Conservation (phyloP, 1,140 invertebrate species). For the Conus ventricosus region DNA sequence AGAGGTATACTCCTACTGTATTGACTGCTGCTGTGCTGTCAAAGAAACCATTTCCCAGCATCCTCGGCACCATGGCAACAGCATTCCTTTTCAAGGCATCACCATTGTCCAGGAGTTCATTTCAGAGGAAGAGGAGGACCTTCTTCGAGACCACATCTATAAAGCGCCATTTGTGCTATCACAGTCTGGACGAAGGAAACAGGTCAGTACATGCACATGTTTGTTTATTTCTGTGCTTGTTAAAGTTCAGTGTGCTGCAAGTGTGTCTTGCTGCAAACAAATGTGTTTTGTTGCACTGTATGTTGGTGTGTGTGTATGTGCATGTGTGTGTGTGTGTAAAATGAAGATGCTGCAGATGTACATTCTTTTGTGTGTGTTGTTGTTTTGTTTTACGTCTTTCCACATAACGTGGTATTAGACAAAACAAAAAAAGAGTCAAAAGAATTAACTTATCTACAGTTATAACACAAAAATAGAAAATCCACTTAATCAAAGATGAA, state of each 20-base stretch:
- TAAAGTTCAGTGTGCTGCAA: neutral
- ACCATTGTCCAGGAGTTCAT: slow-evolving; percentile 83
- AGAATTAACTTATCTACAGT: too few relatives aligned
- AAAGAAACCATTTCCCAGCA: neutral
- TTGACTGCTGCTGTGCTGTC: neutral
- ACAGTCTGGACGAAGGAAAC: slow-evolving; percentile 96
- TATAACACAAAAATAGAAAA: too few relatives aligned
- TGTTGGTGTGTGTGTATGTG: neutral
- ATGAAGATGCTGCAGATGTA: too few relatives aligned
- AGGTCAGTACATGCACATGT: slow-evolving; percentile 76
- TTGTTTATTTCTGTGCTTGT: too few relatives aligned
- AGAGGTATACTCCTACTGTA: neutral
- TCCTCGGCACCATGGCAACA: slow-evolving; percentile 38
- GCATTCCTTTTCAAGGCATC: slow-evolving; percentile 68
- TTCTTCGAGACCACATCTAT: slow-evolving; percentile 85
- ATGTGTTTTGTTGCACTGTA: neutral
- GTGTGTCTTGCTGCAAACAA: neutral
- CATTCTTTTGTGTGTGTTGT: too few relatives aligned
- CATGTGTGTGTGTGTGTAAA: too few relatives aligned
- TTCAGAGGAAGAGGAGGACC: slow-evolving; percentile 81
- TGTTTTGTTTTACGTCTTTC: neutral
- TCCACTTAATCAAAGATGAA: too few relatives aligned
- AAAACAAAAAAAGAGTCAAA: too few relatives aligned
- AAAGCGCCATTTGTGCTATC: slow-evolving; percentile 89
- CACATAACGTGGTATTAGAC: too few relatives aligned